Base-by-base conservation (phyloP, 2,797 vertebrate species). In the Heterohyrax brucei region DNA sequence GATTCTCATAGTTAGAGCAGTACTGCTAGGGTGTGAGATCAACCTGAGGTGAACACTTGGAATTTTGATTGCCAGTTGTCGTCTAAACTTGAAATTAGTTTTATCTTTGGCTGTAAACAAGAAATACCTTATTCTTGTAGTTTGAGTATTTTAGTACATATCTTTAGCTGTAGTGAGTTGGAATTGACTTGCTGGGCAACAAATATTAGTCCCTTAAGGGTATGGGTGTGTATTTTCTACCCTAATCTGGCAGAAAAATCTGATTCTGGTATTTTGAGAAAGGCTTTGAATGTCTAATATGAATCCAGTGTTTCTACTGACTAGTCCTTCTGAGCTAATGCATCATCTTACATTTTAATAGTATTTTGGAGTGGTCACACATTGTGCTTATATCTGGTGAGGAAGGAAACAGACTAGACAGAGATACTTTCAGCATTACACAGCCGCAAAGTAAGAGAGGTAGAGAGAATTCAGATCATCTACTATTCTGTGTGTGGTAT, bases 351-450 rank as follows among this genome's bases (percentile, higher is more conserved):
- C 6, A 12, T 80, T 73, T 85, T 64, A 7, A 6, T 81, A 2
- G 4, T 91, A 30, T 75, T 94, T 86, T 93, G 16, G 56, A 90
- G 44, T 93, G 77, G 59, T 1, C 16, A 85, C 12, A 73, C 62
- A 22, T 93, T 93, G 50, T 95, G 24, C 28, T 94, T 3, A 7
- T 33, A 59, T 87, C 79, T 94, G 50, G n/a, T 92, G 64, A 64
- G 62, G 77, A 83, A 72, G 30, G 46, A 89, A 82, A 53, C 75
- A 86, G 22, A 81, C 39, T 39, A 39, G 39, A 39, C 39, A 39
- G 39, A 39, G 39, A 39, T 39, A 39, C n/a, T 56, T 89, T 30
- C 33, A 80, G 6, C 13, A 48, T 87, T 75, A n/a, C 22, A 50
- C 80, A 75, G 53, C 30, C 84, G 24, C 53, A 81, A 79, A 85